phyloP scores from a whole-genome alignment of 2,888 invertebrate genomes.

The Rhamnusium bicolor region DNA sequence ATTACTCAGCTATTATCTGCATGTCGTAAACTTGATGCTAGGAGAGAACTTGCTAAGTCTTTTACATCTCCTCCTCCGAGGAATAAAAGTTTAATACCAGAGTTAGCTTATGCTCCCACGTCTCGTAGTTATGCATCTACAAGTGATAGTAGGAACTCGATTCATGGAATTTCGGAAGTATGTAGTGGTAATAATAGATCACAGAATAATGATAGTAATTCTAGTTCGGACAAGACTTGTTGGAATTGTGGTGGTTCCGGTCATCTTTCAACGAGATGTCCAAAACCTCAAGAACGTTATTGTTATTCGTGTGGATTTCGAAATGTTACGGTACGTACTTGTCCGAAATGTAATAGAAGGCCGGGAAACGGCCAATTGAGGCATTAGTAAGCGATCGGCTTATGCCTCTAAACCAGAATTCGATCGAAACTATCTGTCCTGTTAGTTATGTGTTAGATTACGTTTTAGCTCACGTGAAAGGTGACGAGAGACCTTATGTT shows the following conservation, averaged over 20 bases:
- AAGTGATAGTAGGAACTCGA: neutral
- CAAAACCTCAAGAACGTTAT: neutral
- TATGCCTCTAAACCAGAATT: neutral
- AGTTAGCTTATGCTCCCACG: constrained; percentile 22
- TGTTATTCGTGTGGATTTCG: constrained; percentile 31
- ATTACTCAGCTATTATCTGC: neutral
- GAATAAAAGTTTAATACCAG: constrained; percentile 24
- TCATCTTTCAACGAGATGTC: constrained; percentile 25
- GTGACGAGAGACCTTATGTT: constrained; percentile 31
- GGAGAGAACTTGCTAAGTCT: constrained; percentile 13
- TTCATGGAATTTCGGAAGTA: neutral
- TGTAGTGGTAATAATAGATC: too few species aligned
- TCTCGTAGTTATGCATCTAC: neutral
- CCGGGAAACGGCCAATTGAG: neutral
- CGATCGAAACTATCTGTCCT: neutral
- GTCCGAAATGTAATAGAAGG: constrained; percentile 18
- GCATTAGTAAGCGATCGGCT: neutral
- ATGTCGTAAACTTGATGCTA: constrained; percentile 39
- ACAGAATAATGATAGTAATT: too few species aligned
- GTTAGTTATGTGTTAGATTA: constrained; percentile 19
- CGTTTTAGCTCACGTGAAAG: constrained; percentile 24
- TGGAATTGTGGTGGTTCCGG: constrained; percentile 33
- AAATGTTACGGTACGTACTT: constrained; percentile 33
- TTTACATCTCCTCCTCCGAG: constrained; percentile 4
- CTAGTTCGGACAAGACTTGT: neutral